Conservation (phyloP, 2,113 vertebrate species). For the Pollachius pollachius region DNA sequence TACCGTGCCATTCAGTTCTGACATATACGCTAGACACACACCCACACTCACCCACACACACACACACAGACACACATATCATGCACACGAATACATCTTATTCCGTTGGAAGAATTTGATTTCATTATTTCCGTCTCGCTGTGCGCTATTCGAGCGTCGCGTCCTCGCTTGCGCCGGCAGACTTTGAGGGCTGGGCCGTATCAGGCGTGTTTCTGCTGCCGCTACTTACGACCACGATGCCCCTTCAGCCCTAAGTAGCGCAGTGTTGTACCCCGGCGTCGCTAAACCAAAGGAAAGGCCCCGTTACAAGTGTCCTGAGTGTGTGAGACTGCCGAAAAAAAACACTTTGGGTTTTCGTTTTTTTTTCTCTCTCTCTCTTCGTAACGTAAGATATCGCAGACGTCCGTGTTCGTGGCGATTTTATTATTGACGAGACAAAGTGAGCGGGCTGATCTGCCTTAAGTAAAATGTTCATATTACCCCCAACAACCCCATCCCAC, state of each 20-base stretch:
- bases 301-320: too few species aligned
- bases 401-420: slow-evolving; percentile 58
- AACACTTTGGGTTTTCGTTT: too few species aligned
- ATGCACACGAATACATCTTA: slow-evolving; percentile 45
- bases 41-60: slow-evolving; percentile 22
- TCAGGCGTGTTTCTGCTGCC: too few species aligned
- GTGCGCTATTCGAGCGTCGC: slow-evolving; percentile 69
- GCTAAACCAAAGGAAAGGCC: too few species aligned
- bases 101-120: slow-evolving; percentile 63
- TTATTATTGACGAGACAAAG: slow-evolving; percentile 71
- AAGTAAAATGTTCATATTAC: slow-evolving; percentile 70
- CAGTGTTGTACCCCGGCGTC: too few species aligned
- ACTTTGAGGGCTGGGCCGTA: too few species aligned
- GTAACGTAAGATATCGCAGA: too few species aligned
- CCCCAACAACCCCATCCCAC: background rate
- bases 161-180: too few species aligned
- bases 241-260: too few species aligned
- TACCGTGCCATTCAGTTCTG: slow-evolving; percentile 59
- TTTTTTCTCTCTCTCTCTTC: too few species aligned
- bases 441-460: slow-evolving; percentile 62
- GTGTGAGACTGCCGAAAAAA: too few species aligned
- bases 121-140: slow-evolving; percentile 74
- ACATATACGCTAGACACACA: slow-evolving; percentile 17
- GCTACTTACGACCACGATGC: too few species aligned
- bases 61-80: background rate